Evolutionary conservation across 2,888 invertebrate genomes (phyloP).

Genomic region (Strigamia maritima): DNA sequence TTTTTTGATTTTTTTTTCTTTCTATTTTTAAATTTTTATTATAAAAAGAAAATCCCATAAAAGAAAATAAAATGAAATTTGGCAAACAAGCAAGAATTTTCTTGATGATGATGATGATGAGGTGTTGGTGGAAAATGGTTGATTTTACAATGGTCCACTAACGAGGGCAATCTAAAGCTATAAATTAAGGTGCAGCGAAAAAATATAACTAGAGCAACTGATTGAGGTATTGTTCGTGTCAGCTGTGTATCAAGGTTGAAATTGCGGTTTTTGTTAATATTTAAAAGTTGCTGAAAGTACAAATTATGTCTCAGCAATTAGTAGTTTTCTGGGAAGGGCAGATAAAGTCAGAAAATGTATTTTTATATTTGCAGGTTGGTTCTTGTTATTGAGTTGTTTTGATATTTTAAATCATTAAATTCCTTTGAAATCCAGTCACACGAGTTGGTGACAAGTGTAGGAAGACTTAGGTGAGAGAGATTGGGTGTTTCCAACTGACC

Average conservation of each 20-base stretch:
- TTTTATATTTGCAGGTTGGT: not conserved
- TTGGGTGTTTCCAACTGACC: not conserved
- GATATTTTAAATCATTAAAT: not conserved
- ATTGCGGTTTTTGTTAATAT: not conserved
- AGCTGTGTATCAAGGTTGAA: not conserved
- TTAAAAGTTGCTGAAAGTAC: not conserved
- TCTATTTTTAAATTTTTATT: not conserved
- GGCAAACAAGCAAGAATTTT: not conserved
- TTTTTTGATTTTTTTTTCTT: not conserved
- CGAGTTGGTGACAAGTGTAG: not conserved
- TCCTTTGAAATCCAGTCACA: not conserved
- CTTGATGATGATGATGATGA: not conserved
- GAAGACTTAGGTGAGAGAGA: not conserved
- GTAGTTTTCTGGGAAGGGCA: not conserved
- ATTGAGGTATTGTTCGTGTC: not conserved
- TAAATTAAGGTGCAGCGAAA: not conserved
- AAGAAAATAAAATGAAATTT: not conserved
- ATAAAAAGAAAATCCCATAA: not conserved
- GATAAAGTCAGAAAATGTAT: not conserved
- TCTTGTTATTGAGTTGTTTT: not conserved
- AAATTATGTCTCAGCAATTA: not conserved
- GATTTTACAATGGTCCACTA: constrained; percentile 2
- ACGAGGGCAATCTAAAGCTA: constrained; percentile 2
- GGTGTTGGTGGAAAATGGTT: not conserved
- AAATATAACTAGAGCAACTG: not conserved